Base-by-base conservation (phyloP, 2,888 invertebrate species). In the Ctenicera cuprea region DNA sequence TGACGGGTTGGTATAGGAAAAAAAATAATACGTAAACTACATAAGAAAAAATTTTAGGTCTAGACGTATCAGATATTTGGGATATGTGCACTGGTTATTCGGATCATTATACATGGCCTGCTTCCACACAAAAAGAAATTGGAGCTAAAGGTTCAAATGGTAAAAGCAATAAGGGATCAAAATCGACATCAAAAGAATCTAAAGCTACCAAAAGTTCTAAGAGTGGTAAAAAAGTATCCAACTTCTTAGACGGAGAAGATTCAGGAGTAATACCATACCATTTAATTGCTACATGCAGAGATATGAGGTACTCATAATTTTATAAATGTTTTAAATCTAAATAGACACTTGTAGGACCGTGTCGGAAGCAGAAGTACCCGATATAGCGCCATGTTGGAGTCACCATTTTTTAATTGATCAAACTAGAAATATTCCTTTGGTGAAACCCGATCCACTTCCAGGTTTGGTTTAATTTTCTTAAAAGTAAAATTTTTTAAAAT, bases 391-490 rank as follows among this genome's bases (percentile, higher is more conserved):
- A 1, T 86, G 85, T 45, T 86, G 83, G 83, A 80, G 79, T 54
- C 87, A 88, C 75, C 78, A 82, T 16, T 79, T 88, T 70, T 80
- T 87, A 37, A 81, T 88, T 1, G 83, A 84, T 22, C 84, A 86
- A 78, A 83, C 84, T 0, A 83, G 88, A 52, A 85, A 87, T 66
- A 82, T 86, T 61, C 87, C 88, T 1, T 66, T 88, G 30, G 79
- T 80, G 14, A 81, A 83, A 76, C 85, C 86, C 0, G 80, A 82
- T 18, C 79, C 80, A 3, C 74, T 79, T 65, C 82, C 83, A 73
- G 83, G 83, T 85, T 5, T 78, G 18, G 14, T n/a, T 71, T 43
- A 48, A 61, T 41, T 12, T 59, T 20, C 3, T 14, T n/a, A 38
- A 26, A 26, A 26, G 5, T 26, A 26, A 3, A 26, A 3, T 26